Evolutionary conservation across 2,888 invertebrate genomes (phyloP).

Genomic region (Campoplex capitator): DNA sequence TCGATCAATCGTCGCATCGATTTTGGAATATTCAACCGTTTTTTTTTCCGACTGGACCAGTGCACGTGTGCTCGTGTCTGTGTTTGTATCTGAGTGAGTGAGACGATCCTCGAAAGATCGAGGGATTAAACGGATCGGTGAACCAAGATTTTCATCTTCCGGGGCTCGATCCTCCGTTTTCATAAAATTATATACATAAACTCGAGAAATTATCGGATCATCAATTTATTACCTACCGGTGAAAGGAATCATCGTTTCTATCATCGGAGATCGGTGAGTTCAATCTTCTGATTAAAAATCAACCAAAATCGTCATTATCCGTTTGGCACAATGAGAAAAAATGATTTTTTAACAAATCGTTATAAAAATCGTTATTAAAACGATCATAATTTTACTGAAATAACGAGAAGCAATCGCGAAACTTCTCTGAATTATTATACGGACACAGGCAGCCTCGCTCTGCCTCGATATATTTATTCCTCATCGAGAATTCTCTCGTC

Average conservation of each 20-base stretch:
- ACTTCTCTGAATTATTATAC: neutral
- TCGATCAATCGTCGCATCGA: neutral
- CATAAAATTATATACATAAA: neutral
- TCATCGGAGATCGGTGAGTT: conserved; percentile 46
- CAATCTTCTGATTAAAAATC: neutral
- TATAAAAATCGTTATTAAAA: neutral
- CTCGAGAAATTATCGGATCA: neutral
- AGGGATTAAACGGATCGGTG: conserved; percentile 15
- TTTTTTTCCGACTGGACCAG: conserved; percentile 1
- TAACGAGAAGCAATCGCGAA: neutral
- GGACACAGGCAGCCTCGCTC: neutral
- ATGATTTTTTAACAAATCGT: neutral
- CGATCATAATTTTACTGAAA: neutral
- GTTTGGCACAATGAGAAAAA: neutral
- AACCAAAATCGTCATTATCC: too few relatives aligned
- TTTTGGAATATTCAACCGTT: conserved; percentile 2
- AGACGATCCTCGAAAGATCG: conserved; percentile 15
- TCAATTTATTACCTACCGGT: neutral
- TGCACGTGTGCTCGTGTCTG: neutral
- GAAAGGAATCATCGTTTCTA: neutral
- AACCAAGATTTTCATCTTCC: conserved; percentile 3
- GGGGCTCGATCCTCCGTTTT: neutral
- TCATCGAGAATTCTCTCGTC: neutral
- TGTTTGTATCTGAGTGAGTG: neutral
- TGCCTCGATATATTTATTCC: neutral